A percentile compares a stretch with the other conserved stretches of the same genome.
These are phyloP conservation scores for Scaptomyza reducta DNA, from an alignment of 2,888 invertebrate genomes.

Conservation along the genomic window DNA sequence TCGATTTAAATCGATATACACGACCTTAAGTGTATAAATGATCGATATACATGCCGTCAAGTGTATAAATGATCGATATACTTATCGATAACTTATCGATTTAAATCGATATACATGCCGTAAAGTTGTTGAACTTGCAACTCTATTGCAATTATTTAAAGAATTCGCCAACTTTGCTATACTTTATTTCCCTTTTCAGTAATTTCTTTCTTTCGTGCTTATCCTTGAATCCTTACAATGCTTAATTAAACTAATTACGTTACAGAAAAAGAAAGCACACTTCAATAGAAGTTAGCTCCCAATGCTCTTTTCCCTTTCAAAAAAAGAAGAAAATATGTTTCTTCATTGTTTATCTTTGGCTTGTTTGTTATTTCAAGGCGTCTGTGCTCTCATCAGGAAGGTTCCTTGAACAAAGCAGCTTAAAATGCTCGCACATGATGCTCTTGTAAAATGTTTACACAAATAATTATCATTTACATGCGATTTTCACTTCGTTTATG, in stretches of 20 bases:
- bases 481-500: conserved; percentile 62
- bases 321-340: too few relatives aligned
- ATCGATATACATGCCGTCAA: too few relatives aligned
- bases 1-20: too few relatives aligned
- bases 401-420: conserved; percentile 39
- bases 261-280: background rate
- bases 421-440: conserved; percentile 40
- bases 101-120: too few relatives aligned
- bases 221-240: background rate
- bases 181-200: too few relatives aligned
- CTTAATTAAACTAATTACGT: conserved; percentile 1
- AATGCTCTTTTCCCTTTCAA: too few relatives aligned
- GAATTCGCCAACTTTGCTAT: too few relatives aligned
- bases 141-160: too few relatives aligned
- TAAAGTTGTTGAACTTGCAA: too few relatives aligned
- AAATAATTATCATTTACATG: conserved; percentile 70
- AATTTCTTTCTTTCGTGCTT: background rate
- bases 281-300: background rate
- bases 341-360: conserved; percentile 24
- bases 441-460: conserved; percentile 53
- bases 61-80: too few relatives aligned
- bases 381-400: conserved; percentile 26
- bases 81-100: too few relatives aligned
- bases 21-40: too few relatives aligned
- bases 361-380: conserved; percentile 38